Evolutionary conservation across 2,797 vertebrate genomes (phyloP).

Genomic region (Spatula clypeata): DNA sequence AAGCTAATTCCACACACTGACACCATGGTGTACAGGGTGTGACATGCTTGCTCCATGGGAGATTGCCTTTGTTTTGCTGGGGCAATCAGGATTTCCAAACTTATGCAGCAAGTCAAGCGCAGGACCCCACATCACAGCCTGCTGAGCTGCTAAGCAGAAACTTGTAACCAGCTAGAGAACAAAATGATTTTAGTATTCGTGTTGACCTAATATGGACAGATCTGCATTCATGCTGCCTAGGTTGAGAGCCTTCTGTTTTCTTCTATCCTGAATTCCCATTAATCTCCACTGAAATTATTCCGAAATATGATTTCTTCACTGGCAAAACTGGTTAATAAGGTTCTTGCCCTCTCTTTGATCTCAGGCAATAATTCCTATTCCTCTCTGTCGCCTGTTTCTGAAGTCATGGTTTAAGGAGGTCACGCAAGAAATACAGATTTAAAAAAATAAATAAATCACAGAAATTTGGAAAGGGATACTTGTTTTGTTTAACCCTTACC

Average conservation of each 20-base stretch:
- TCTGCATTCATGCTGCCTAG: neutral
- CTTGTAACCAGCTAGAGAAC: neutral
- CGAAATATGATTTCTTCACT: neutral
- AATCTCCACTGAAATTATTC: neutral
- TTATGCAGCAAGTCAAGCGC: neutral
- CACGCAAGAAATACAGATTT: neutral
- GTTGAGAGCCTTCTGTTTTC: neutral
- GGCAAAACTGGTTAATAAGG: neutral
- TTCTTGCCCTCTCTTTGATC: neutral
- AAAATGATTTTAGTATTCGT: neutral
- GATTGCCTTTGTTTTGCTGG: neutral
- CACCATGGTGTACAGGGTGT: neutral
- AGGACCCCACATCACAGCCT: neutral
- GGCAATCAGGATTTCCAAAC: neutral
- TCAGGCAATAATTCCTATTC: neutral
- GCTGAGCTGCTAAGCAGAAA: neutral
- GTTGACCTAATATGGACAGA: neutral
- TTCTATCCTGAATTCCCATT: neutral
- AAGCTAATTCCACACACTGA: neutral
- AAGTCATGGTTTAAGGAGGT: neutral
- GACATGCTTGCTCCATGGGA: neutral
- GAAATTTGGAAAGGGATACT: neutral
- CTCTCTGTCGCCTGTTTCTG: neutral
- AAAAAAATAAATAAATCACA: neutral
- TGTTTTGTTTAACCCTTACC: neutral